These are phyloP conservation scores for Condylostylus longicornis DNA, from an alignment of 1,140 invertebrate genomes.

Conservation along the genomic window DNA sequence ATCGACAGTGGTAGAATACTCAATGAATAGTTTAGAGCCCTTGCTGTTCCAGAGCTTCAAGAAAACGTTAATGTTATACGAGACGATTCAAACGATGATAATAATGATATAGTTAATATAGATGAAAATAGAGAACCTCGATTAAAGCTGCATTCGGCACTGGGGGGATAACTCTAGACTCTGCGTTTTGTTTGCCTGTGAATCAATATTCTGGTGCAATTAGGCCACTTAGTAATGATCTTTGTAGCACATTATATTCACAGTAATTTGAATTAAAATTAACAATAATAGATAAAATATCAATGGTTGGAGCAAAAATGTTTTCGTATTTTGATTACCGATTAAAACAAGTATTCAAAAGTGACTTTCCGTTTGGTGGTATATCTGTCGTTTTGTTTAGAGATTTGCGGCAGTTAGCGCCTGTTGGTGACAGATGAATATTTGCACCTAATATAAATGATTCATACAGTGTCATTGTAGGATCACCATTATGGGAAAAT, in stretches of 20 bases:
- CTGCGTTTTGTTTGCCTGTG: constrained; percentile 21
- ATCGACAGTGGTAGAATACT: no score
- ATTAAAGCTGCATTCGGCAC: constrained; percentile 29
- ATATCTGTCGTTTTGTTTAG: constrained; percentile 15
- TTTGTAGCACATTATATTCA: constrained; percentile 11
- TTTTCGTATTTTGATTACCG: constrained; percentile 16
- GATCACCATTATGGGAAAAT: no score
- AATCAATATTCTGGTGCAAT: constrained; percentile 9
- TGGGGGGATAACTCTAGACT: constrained; percentile 22
- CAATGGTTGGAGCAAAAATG: constrained; percentile 21
- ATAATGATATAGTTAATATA: no score
- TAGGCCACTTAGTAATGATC: constrained; percentile 8
- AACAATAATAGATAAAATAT: constrained; percentile 31
- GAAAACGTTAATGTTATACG: no score
- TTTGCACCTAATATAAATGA: neutral
- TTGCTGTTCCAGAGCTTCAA: no score
- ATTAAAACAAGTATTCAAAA: constrained; percentile 22
- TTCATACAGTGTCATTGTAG: neutral
- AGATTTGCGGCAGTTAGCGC: constrained; percentile 16
- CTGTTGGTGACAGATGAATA: constrained; percentile 7
- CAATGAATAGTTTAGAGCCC: no score
- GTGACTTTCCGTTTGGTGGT: constrained; percentile 14
- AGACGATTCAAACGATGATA: no score
- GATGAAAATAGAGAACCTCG: no score
- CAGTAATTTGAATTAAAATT: constrained; percentile 17